Evolutionary conservation across 2,797 vertebrate species (phyloP).

Genomic region (Diplodus sargus): DNA sequence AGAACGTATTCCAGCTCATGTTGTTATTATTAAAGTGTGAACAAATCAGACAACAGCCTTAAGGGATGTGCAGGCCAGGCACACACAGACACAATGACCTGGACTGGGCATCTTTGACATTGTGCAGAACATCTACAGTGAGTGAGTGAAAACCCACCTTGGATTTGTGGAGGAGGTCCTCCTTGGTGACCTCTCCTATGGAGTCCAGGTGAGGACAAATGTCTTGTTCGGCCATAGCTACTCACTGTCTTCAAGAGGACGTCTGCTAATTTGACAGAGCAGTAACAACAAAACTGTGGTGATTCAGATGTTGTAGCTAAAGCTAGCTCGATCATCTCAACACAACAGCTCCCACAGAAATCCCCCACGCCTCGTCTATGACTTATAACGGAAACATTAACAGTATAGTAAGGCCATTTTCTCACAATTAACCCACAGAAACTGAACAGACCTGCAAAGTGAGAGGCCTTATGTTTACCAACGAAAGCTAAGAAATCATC

Average conservation of each 20-base stretch:
- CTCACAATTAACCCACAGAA: background rate
- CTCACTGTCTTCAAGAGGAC: constrained; percentile 40
- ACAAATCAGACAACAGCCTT: background rate
- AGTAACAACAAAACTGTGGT: constrained; percentile 18
- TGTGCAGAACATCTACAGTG: background rate
- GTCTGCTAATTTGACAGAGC: constrained; percentile 43
- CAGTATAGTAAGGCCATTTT: background rate
- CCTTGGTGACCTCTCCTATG: constrained; percentile 96
- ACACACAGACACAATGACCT: constrained; percentile 4
- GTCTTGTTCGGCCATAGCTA: constrained; percentile 90
- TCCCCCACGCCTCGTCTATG: background rate
- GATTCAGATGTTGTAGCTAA: constrained; percentile 44
- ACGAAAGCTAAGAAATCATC: constrained; percentile 35
- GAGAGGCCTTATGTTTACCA: constrained; percentile 70
- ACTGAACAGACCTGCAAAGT: constrained; percentile 53
- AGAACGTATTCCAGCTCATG: background rate
- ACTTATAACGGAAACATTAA: background rate
- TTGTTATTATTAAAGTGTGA: background rate
- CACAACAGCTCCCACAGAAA: background rate
- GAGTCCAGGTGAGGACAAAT: constrained; percentile 94
- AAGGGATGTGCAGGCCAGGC: background rate
- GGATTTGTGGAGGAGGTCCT: constrained; percentile 95
- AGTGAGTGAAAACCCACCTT: constrained; percentile 85
- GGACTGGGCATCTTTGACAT: constrained; percentile 15
- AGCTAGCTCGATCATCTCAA: constrained; percentile 44